These are phyloP conservation scores for Neotoma lepida DNA, from an alignment of 2,113 vertebrate genomes.

Conservation along the genomic window DNA sequence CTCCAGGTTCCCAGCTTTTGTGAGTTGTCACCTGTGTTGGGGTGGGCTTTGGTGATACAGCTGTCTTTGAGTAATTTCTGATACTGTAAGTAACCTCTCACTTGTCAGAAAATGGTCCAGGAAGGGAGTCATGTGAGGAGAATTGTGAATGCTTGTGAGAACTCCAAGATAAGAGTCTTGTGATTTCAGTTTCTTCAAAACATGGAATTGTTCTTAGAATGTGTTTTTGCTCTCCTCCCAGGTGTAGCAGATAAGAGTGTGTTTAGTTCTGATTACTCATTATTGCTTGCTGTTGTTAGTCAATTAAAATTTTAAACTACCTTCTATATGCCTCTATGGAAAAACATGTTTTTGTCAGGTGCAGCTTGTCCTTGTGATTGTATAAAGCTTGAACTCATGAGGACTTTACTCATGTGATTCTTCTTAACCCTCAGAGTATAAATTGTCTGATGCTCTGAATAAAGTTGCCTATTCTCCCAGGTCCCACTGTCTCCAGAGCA, in stretches of 20 bases:
- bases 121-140: neutral
- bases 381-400: neutral
- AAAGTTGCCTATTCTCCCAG: neutral
- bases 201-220: neutral
- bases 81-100: neutral
- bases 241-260: neutral
- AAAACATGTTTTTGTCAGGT: neutral
- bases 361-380: neutral
- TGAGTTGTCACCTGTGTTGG: neutral
- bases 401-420: neutral
- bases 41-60: neutral
- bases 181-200: neutral
- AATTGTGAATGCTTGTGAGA: neutral
- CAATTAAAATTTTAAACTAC: neutral
- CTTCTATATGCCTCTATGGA: neutral
- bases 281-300: neutral
- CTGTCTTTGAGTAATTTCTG: neutral
- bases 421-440: neutral
- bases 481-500: neutral
- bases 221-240: neutral
- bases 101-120: neutral
- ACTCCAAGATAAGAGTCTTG: neutral
- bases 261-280: neutral
- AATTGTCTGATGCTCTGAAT: neutral
- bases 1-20: neutral